Percentiles rank a stretch among this genome's conserved stretches.
These are phyloP conservation scores for Calypte anna DNA, from an alignment of 2,113 vertebrate genomes.

Conservation along the genomic window DNA sequence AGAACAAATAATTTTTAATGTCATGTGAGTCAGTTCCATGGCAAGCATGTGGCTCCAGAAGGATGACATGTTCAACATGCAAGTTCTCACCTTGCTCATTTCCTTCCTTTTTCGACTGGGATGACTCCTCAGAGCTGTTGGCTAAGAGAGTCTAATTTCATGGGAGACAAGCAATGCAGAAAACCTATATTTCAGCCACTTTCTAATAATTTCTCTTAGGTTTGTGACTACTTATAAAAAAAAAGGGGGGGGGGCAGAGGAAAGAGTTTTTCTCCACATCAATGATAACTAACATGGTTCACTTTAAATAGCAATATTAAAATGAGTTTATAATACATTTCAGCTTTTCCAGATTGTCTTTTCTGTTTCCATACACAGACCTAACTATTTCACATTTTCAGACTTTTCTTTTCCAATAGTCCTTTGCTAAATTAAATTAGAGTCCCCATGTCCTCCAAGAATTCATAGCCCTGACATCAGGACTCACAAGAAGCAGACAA, in stretches of 20 bases:
- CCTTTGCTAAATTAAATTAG: neutral
- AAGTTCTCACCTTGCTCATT: neutral
- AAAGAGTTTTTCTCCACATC: neutral
- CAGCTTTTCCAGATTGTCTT: neutral
- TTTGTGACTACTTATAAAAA: neutral
- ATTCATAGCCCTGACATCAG: neutral
- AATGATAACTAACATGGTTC: neutral
- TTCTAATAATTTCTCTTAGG: neutral
- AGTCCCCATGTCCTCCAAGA: neutral
- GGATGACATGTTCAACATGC: neutral
- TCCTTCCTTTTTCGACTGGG: neutral
- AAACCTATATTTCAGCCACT: neutral
- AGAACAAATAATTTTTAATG: constrained; percentile 39
- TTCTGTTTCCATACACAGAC: neutral
- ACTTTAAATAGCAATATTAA: neutral
- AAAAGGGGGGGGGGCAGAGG: neutral
- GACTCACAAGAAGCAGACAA: neutral
- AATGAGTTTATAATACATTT: neutral
- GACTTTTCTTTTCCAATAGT: neutral
- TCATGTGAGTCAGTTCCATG: constrained; percentile 33
- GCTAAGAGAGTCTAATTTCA: neutral
- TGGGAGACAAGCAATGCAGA: neutral
- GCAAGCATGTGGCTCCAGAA: constrained; percentile 19
- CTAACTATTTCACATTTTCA: neutral
- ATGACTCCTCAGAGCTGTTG: neutral